phyloP scores from a whole-genome alignment of 2,113 vertebrate species.

The Dissostichus mawsoni region DNA sequence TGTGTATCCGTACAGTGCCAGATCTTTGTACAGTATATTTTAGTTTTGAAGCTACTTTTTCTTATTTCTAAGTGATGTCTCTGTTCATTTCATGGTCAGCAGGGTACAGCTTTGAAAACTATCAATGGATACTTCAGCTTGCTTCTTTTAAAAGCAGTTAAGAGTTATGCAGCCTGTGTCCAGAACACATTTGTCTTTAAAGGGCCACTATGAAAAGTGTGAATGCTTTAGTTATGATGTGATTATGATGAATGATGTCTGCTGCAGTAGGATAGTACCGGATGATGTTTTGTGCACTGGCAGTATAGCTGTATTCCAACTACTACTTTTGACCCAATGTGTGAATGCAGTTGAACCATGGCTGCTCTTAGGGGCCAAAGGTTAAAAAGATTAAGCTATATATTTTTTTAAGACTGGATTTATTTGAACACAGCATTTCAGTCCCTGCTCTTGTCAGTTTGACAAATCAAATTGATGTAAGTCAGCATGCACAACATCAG shows the following conservation, averaged over 20 bases:
- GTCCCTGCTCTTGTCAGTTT: conserved; percentile 29
- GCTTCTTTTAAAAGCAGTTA: conserved; percentile 8
- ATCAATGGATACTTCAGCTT: neutral
- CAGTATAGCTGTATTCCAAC: neutral
- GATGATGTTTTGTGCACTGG: neutral
- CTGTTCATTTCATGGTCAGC: conserved; percentile 11
- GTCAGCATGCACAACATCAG: conserved; percentile 30
- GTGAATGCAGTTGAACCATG: conserved; percentile 1
- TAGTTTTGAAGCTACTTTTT: conserved; percentile 6
- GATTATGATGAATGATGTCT: neutral
- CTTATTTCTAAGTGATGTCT: conserved; percentile 8
- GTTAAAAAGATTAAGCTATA: conserved; percentile 31
- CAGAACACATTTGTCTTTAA: conserved; percentile 4
- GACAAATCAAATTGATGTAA: conserved; percentile 44
- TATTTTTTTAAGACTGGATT: neutral
- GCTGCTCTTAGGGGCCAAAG: conserved; percentile 27
- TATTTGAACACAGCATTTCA: conserved; percentile 29
- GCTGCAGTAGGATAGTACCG: neutral
- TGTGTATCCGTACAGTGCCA: conserved; percentile 6
- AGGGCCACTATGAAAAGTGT: neutral
- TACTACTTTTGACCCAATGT: neutral
- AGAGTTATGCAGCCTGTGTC: neutral
- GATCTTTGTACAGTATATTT: conserved; percentile 26
- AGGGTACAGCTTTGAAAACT: conserved; percentile 27
- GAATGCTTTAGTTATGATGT: conserved; percentile 6